Base-by-base conservation (phyloP, 2,113 vertebrate species). In the Eleginops maclovinus region DNA sequence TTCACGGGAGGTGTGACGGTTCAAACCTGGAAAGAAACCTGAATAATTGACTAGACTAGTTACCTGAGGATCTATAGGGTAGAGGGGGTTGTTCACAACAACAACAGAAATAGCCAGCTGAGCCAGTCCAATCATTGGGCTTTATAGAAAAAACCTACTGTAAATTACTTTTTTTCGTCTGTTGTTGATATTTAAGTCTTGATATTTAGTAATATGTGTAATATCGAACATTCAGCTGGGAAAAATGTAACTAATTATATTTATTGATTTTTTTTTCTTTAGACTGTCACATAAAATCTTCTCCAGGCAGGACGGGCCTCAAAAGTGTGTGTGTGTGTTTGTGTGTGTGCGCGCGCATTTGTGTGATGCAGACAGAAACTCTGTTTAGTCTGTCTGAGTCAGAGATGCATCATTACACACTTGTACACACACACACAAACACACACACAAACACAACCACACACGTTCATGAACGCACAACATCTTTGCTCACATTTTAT, bases 401-500 rank as follows among this genome's bases (percentile, higher is more conserved):
- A 87, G 77, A 88, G 89, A 87, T 89, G 79, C 85, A 90, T 92
- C 82, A 83, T 87, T 85, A 85, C 85, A 82, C 84, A 22, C 69
- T 77, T 71, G 88, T 54, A 59, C 26, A 2, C 19, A 3, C 61
- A 36, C 31, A 31, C 31, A 31, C 31, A 31, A 4, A 31, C 0
- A 31, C 31, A 31, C 31, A 31, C 7, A 6, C 7, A 31, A 31
- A 31, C 7, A 2, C 7, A 6, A 31, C 4, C 28, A 31, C n/a
- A n/a, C n/a, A n/a, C n/a, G n/a, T n/a, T n/a, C n/a, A n/a, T n/a
- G n/a, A n/a, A n/a, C n/a, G n/a, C n/a, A n/a, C 28, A 31, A 5
- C 28, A 31, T 6, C 28, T 31, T 31, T 31, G 4, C 7, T 31
- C 28, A 31, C 28, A 4, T 31, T 31, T 31, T 31, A 31, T 7